Evolutionary conservation across 2,113 vertebrate genomes (phyloP), one percentile per base, ranked within the genome.

Genomic region (Otocyon megalotis): DNA sequence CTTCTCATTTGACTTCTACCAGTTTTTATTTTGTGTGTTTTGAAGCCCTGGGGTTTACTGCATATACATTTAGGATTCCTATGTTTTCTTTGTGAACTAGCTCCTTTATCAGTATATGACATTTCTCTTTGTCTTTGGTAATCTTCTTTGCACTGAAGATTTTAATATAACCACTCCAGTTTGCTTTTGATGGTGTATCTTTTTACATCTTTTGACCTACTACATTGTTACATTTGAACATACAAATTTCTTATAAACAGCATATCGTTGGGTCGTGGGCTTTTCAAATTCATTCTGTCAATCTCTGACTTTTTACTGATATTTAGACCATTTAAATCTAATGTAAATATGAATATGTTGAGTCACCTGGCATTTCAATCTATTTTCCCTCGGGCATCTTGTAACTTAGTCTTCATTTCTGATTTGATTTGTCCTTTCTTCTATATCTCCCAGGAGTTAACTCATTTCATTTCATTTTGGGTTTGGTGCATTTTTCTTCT

Each of bases 1-100:
- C 54, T 43, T 93, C 60, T 89, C 48, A 37, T 63, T 85, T 92
- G 37, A 62, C 50, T 96, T 96, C 37, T 91, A 11, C 26, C 58
- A 63, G 43, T n/a, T 94, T 85, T 58, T 77, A 16, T 54, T 86
- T 89, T 50, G 53, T 86, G 3, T 30, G n/a, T 63, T 76, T 81
- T 77, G 9, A 90, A 93, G 30, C 2, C 56, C 60, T 72, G 13
- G 4, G 77, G 2, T 48, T 89, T 48, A 85, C 17, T 54, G 3
- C 6, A 86, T 71, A 76, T 0, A 81, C 60, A 72, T 37, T 69
- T 90, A 74, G 13, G 13, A 69, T 37, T 28, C 10, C 14, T 63
- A 37, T 86, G 43, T 50, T 28, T 84, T 77, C 11, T 79, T 88
- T 67, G 28, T 37, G 32, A 94, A 82, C 12, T 76, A 20, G 53